These are phyloP conservation scores for Plutella xylostella DNA, from an alignment of 2,888 invertebrate species.

Conservation along the genomic window DNA sequence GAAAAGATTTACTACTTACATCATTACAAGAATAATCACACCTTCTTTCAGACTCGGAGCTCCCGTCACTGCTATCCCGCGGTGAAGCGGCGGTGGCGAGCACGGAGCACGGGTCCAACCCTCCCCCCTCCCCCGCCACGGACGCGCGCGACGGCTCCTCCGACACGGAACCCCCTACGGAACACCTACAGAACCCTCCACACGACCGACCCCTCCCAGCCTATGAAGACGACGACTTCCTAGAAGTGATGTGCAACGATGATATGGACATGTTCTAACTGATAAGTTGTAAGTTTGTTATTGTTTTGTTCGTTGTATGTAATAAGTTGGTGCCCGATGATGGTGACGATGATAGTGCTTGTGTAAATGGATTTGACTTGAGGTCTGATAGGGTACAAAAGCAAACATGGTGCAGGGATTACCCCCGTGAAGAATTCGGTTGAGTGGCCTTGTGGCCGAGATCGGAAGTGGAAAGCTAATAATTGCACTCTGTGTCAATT, in stretches of 20 bases:
- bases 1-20: too few relatives aligned
- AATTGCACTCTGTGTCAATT: too few relatives aligned
- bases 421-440: too few relatives aligned
- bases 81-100: slow-evolving; percentile 68
- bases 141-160: slow-evolving; percentile 77
- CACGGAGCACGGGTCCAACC: slow-evolving; percentile 75
- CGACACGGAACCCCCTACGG: slow-evolving; percentile 26
- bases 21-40: too few relatives aligned
- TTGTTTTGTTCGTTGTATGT: too few relatives aligned
- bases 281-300: neutral
- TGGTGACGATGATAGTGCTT: too few relatives aligned
- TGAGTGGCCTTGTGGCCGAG: too few relatives aligned
- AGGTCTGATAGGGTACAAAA: too few relatives aligned
- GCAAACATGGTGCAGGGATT: too few relatives aligned
- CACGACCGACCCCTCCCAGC: slow-evolving; percentile 26
- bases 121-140: slow-evolving; percentile 85
- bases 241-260: slow-evolving; percentile 77
- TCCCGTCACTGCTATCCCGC: slow-evolving; percentile 73
- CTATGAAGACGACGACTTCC: slow-evolving; percentile 76
- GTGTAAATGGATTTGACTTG: too few relatives aligned
- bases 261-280: slow-evolving; percentile 77
- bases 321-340: too few relatives aligned
- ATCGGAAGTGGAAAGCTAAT: too few relatives aligned
- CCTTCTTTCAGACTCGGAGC: slow-evolving; percentile 55
- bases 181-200: slow-evolving; percentile 27